Evolutionary conservation across 1,140 invertebrate species (phyloP), one percentile per base, ranked within the genome.

Genomic region (Calephelis nemesis): DNA sequence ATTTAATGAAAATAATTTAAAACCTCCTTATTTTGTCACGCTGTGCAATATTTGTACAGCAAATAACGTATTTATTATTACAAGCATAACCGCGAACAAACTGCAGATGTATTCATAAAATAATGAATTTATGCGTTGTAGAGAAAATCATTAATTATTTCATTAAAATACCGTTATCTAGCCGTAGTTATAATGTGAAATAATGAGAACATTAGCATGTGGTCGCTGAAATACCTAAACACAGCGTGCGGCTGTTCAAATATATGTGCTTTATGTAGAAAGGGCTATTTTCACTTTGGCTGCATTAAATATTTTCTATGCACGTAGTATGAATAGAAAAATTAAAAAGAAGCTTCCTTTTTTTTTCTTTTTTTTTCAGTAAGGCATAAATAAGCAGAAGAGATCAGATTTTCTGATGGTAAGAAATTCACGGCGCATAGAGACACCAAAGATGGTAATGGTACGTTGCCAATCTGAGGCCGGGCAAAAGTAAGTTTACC

Each of bases 201-300:
- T 66, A 47, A 66, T 66, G 65, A 54, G 65, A 66, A 54, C 52
- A 58, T 66, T 66, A 66, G 50, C 50, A 50, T 66, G 65, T 58
- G 65, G 65, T 67, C 42, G 30, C 13, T 15, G 52, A 67, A 67
- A 67, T 60, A 47, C 42, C 65, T 60, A 60, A 60, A 60, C 58
- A 60, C 58, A 60, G 58, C 58, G 40, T 39, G 58, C 58, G 39
- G 58, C 58, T 42, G 63, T 48, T 65, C 30, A 40, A 65, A 50
- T 65, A 65, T 65, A 50, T 65, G 49, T n/a, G 49, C 48, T 65
- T 65, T 52, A 52, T 52, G 13, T 65, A 65, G 47, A 65, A 39
- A 42, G n/a, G 63, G 39, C 48, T 9, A 49, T 64, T 47, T 60
- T 13, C 58, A 39, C 42, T 60, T 60, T 40, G 39, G 39, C 58